Base-by-base conservation (phyloP, 2,888 invertebrate genomes). In the Stictocephala bisonia region DNA sequence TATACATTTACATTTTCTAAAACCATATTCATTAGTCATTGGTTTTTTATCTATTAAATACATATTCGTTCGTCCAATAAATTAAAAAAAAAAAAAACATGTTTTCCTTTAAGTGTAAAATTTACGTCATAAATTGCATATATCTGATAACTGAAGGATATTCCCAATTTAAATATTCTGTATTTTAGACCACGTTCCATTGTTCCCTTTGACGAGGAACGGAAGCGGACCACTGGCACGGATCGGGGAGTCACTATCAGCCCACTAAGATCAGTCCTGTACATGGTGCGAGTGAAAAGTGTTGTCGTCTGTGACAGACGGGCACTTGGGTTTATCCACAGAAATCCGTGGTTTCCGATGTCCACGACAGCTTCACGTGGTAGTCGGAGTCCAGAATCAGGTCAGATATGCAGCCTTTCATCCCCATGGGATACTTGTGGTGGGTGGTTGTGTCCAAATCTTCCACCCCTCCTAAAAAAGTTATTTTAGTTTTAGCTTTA, bases 391-490 rank as follows among this genome's bases (percentile, higher is more conserved):
- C 93, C 64, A 95, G 85, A 0, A 92, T 90, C 79, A 95, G 88
- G 84, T 94, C 93, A 50, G 93, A 92, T 80, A 95, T 90, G 85
- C 95, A 95, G 35, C 95, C 95, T 44, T 90, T 86, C 75, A 94
- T 89, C 29, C 95, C 95, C 75, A 88, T 88, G 68, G 87, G 86
- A 84, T 93, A 95, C 83, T 90, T 90, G 69, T 90, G 89, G 78
- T 88, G 87, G 2, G 91, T 90, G 81, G 89, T 90, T 81, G 88
- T 87, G 78, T 90, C 88, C 81, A 93, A 90, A 79, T 93, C 90
- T 68, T 93, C 92, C 82, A 93, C 88, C 11, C 95, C 95, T 82
- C 95, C 95, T 95, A 84, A 2, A 83, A 84, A 15, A n/a, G n/a
- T n/a, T n/a, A n/a, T n/a, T n/a, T n/a, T n/a, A n/a, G n/a, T n/a